These are phyloP conservation scores for Drosophila leonis DNA, from an alignment of 2,888 invertebrate genomes.

Conservation along the genomic window DNA sequence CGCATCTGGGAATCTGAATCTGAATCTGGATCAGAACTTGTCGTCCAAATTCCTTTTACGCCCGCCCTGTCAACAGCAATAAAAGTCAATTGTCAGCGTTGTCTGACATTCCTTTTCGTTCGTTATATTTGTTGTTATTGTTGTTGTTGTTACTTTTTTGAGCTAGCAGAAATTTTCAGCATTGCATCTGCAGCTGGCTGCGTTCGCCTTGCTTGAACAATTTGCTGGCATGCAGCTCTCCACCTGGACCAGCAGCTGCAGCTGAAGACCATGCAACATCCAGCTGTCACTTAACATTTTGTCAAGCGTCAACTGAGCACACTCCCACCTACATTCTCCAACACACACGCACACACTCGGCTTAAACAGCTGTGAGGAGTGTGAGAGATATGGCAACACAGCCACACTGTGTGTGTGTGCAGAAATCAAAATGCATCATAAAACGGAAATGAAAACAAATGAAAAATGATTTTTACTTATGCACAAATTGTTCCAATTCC, in stretches of 20 bases:
- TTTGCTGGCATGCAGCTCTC: slow-evolving; percentile 56
- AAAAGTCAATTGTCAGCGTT: slow-evolving; percentile 78
- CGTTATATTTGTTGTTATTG: slow-evolving; percentile 11
- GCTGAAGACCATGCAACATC: slow-evolving; percentile 37
- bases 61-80: slow-evolving; percentile 69
- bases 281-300: slow-evolving; percentile 75
- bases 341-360: slow-evolving; percentile 22
- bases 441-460: slow-evolving; percentile 80
- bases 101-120: slow-evolving; percentile 52
- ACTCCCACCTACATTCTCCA: slow-evolving; percentile 18
- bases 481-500: slow-evolving; percentile 59
- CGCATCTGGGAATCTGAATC: slow-evolving; percentile 30
- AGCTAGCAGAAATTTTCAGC: slow-evolving; percentile 36
- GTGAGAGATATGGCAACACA: slow-evolving; percentile 1
- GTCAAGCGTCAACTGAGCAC: slow-evolving; percentile 46
- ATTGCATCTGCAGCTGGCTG: slow-evolving; percentile 34
- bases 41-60: slow-evolving; percentile 3
- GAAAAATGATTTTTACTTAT: slow-evolving; percentile 78
- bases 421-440: slow-evolving; percentile 76
- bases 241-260: slow-evolving; percentile 16
- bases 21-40: slow-evolving; percentile 18
- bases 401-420: slow-evolving; percentile 56
- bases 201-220: slow-evolving; percentile 35
- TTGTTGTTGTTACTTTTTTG: slow-evolving; percentile 7
- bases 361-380: neutral